These are phyloP conservation scores for Tenthredo notha DNA, from an alignment of 2,888 invertebrate genomes.

Conservation along the genomic window DNA sequence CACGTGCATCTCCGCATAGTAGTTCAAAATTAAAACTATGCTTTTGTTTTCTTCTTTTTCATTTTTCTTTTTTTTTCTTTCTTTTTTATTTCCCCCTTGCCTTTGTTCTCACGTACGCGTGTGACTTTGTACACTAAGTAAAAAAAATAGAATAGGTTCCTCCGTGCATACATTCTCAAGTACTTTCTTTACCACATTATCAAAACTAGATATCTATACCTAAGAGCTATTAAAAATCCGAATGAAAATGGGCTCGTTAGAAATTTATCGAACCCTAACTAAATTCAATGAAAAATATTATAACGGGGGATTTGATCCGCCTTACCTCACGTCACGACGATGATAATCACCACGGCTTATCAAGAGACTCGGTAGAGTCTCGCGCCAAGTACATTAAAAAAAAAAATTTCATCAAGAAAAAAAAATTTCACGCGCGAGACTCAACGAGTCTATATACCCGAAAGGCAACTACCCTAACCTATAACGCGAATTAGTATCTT, in stretches of 20 bases:
- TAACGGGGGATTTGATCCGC: background rate
- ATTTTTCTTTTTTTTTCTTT: background rate
- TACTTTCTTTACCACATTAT: background rate
- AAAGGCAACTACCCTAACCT: too few species aligned
- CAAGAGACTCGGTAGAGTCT: too few species aligned
- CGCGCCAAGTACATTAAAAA: too few species aligned
- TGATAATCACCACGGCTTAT: background rate
- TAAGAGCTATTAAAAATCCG: background rate
- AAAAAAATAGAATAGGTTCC: background rate
- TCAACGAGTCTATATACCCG: too few species aligned
- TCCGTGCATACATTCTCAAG: slow-evolving; percentile 25
- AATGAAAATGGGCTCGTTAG: background rate
- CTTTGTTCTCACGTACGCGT: slow-evolving; percentile 16
- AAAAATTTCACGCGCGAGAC: too few species aligned
- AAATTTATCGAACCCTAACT: background rate
- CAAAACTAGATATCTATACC: background rate
- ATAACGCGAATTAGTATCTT: too few species aligned
- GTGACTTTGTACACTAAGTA: slow-evolving; percentile 25
- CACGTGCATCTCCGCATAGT: slow-evolving; percentile 23
- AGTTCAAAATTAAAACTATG: slow-evolving; percentile 44
- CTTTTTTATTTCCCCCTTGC: background rate
- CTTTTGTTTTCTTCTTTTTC: slow-evolving; percentile 2
- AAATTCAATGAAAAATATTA: background rate
- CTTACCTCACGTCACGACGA: background rate
- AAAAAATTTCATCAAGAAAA: too few species aligned